Percentiles rank a stretch among this genome's conserved stretches.
phyloP scores from a whole-genome alignment of 2,113 vertebrate species.

The Thymallus thymallus region DNA sequence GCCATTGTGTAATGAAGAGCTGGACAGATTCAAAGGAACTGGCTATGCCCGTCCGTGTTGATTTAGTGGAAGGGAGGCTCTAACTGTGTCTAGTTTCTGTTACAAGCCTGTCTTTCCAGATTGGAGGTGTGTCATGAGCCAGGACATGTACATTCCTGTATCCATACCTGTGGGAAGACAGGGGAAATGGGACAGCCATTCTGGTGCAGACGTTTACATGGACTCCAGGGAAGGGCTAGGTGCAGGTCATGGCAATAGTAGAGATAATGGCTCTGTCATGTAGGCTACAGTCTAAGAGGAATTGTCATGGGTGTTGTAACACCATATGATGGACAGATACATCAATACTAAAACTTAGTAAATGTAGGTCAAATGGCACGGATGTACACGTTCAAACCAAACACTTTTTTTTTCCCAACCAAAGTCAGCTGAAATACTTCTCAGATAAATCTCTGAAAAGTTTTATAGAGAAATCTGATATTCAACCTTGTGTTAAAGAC shows the following conservation, averaged over 20 bases:
- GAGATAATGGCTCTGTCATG: too few relatives aligned
- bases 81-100: conserved; percentile 14
- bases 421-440: conserved; percentile 9
- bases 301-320: too few relatives aligned
- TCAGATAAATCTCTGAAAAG: conserved; percentile 25
- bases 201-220: too few relatives aligned
- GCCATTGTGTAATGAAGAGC: conserved; percentile 36
- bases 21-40: conserved; percentile 24
- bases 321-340: too few relatives aligned
- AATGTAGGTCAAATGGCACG: too few relatives aligned
- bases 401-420: not conserved
- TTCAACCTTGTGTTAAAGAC: conserved; percentile 39
- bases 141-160: not conserved
- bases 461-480: conserved; percentile 41
- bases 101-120: conserved; percentile 51
- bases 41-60: conserved; percentile 38
- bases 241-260: too few relatives aligned
- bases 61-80: conserved; percentile 42
- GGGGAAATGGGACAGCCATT: too few relatives aligned
- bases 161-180: too few relatives aligned
- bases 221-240: too few relatives aligned
- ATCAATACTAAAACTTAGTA: too few relatives aligned
- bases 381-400: not conserved
- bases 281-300: too few relatives aligned
- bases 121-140: conserved; percentile 30